Evolutionary conservation across 2,113 vertebrate species (phyloP), one percentile per base, ranked within the genome.

Genomic region (Oryzias woworae): DNA sequence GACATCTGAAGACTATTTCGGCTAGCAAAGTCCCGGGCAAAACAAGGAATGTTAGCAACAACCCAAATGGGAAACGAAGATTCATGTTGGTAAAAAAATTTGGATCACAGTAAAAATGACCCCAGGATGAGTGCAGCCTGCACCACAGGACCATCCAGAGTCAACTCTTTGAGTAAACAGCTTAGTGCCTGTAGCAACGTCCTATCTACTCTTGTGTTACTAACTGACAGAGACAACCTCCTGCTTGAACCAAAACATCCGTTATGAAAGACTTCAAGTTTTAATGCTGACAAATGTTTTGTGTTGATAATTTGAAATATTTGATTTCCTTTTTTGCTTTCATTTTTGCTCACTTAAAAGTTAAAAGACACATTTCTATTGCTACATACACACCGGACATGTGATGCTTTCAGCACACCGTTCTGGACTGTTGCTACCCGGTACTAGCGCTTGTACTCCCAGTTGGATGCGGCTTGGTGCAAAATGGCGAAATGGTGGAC

Each of bases 1-100:
- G 93, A 74, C 95, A 97, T 64, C 94, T 92, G 86, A 97, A 97
- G 60, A 91, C 90, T 81, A 96, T 85, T 78, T 95, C 94, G 17
- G 71, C 71, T 0, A 23, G 49, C 48, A 71, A 63, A 53, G 73
- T 13, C 58, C 71, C 78, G 45, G 87, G 82, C 3, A 90, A 59
- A 4, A 73, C 52, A 49, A 82, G 10, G 42, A 24, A 85, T 1
- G 72, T 69, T 46, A 90, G 57, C 60, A 91, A 67, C 57, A 88
- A 56, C 41, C 58, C 36, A 23, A 52, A 83, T n/a, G 57, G 58
- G 12, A 80, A 63, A 58, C 67, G 71, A 58, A 61, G 51, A 47
- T 70, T 26, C 88, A 91, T 91, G 63, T 53, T 45, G n/a, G 15
- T 31, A 6, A n/a, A 22, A 20, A 66, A 64, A 56, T 58, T 45